Evolutionary conservation across 1,140 invertebrate species (phyloP).

Genomic region (Achatina immaculata): DNA sequence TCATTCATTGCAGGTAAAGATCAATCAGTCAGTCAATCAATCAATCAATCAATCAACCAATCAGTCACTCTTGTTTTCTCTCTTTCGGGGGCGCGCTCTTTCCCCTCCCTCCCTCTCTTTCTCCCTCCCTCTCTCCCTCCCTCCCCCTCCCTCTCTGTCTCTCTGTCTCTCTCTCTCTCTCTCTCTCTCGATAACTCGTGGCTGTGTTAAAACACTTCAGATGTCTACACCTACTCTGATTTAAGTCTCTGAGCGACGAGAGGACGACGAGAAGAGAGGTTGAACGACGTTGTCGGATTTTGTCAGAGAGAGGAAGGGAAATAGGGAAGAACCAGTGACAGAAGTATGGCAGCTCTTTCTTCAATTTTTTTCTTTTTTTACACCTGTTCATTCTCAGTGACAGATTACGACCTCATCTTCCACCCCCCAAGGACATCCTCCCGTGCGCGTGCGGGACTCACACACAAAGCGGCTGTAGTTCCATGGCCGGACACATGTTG

Average conservation of each 20-base stretch:
- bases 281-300: no score
- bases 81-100: no score
- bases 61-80: no score
- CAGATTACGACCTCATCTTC: background rate
- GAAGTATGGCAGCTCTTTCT: background rate
- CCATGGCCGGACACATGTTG: background rate
- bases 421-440: background rate
- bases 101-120: slow-evolving; percentile 14
- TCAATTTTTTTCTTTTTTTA: no score
- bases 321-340: background rate
- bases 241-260: no score
- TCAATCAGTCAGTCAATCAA: no score
- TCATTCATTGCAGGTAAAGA: no score
- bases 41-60: no score
- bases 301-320: background rate
- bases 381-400: background rate
- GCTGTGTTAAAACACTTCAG: no score
- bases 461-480: background rate
- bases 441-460: background rate
- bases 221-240: no score
- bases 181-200: background rate
- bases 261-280: no score
- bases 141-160: slow-evolving; percentile 17
- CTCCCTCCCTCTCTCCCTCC: slow-evolving; percentile 25
- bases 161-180: slow-evolving; percentile 14